Percentiles rank a stretch among this genome's conserved stretches.
These are phyloP conservation scores for Pampus argenteus DNA, from an alignment of 2,797 vertebrate species.

Conservation along the genomic window DNA sequence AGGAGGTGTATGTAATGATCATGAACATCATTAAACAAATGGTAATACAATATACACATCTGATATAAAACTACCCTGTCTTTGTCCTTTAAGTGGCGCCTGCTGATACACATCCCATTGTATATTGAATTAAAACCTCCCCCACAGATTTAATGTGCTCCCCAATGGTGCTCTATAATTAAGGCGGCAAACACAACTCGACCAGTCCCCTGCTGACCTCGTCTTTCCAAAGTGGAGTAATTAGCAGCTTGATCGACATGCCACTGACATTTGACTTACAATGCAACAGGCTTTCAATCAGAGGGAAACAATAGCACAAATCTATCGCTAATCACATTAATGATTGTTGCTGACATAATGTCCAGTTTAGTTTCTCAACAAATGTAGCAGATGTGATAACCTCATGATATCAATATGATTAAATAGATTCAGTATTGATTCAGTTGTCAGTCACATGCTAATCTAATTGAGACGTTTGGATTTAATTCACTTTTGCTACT, in stretches of 20 bases:
- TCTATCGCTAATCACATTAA: background rate
- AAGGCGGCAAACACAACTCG: slow-evolving; percentile 38
- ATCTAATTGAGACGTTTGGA: background rate
- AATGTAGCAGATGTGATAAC: no score
- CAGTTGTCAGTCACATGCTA: background rate
- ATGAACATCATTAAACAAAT: slow-evolving; percentile 11
- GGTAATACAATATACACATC: slow-evolving; percentile 13
- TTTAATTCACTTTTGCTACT: background rate
- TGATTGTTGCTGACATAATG: no score
- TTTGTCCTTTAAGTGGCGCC: slow-evolving; percentile 20
- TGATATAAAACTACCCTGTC: slow-evolving; percentile 21
- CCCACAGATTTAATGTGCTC: slow-evolving; percentile 56
- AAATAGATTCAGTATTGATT: no score
- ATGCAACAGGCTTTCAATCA: slow-evolving; percentile 29
- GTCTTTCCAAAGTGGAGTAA: slow-evolving; percentile 64
- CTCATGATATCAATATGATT: no score
- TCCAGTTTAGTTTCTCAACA: no score
- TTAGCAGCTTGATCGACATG: slow-evolving; percentile 63
- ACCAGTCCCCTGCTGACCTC: slow-evolving; percentile 55
- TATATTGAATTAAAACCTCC: slow-evolving; percentile 66
- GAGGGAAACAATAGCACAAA: slow-evolving; percentile 4
- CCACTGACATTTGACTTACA: slow-evolving; percentile 71
- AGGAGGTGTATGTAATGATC: background rate
- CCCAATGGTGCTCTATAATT: slow-evolving; percentile 68
- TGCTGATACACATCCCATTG: slow-evolving; percentile 38